These are phyloP conservation scores for Pyrgilauda ruficollis DNA, from an alignment of 2,113 vertebrate genomes.

Conservation along the genomic window DNA sequence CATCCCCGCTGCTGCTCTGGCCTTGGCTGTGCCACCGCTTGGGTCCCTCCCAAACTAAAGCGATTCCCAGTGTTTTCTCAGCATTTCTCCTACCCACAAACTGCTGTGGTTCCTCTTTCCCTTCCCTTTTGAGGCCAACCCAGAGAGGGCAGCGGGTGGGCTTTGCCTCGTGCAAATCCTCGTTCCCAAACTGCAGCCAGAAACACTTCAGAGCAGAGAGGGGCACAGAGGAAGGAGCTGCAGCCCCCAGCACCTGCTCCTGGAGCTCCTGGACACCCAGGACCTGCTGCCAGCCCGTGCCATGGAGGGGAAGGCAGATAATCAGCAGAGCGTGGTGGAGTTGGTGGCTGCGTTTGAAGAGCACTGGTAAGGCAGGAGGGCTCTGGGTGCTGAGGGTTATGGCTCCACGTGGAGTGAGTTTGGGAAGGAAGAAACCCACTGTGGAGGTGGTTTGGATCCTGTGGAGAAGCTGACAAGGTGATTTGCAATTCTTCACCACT, in stretches of 20 bases:
- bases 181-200: background rate
- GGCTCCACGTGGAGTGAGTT: background rate
- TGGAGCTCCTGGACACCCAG: background rate
- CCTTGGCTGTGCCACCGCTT: accelerated
- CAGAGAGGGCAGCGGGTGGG: background rate
- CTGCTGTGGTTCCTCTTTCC: slow-evolving; percentile 24
- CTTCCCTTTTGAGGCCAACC: background rate
- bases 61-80: background rate
- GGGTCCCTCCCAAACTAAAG: background rate
- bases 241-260: background rate
- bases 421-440: background rate
- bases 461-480: background rate
- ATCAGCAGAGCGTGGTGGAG: background rate
- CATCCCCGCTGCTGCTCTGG: background rate
- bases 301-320: slow-evolving; percentile 21
- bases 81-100: background rate
- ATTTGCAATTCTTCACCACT: background rate
- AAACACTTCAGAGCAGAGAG: background rate
- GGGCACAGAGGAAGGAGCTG: background rate
- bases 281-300: background rate
- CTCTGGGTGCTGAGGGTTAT: background rate
- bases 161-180: background rate
- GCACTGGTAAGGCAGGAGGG: slow-evolving; percentile 43
- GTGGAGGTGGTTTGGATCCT: background rate
- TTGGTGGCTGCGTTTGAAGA: slow-evolving; percentile 63